These are phyloP conservation scores for Gadopsis marmoratus DNA, from an alignment of 2,797 vertebrate genomes.

Conservation along the genomic window DNA sequence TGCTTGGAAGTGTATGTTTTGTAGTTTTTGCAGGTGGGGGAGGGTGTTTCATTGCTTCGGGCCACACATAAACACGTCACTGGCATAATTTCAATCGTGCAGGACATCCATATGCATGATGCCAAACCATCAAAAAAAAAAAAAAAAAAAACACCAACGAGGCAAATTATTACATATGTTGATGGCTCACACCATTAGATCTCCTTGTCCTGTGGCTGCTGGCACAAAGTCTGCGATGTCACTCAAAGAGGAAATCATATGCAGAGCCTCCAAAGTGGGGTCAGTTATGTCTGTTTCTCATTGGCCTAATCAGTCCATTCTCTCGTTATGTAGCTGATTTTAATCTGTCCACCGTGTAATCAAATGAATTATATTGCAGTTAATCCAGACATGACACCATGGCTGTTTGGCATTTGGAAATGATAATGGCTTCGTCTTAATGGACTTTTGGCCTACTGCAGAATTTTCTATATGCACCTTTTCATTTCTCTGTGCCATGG, in stretches of 20 bases:
- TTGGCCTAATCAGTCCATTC: conserved; percentile 44
- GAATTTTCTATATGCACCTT: conserved; percentile 4
- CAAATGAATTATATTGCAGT: conserved; percentile 27
- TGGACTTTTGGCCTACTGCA: conserved; percentile 10
- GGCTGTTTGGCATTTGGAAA: conserved; percentile 15
- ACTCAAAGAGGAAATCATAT: conserved; percentile 65
- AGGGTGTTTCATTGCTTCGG: conserved; percentile 31
- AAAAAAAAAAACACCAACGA: conserved; percentile 37
- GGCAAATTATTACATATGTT: conserved; percentile 51
- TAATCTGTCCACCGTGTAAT: conserved; percentile 49
- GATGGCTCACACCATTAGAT: conserved; percentile 24
- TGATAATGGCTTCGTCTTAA: conserved; percentile 22
- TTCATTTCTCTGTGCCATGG: not conserved
- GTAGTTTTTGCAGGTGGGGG: not conserved
- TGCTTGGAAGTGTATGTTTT: conserved; percentile 24
- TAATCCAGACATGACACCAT: conserved; percentile 45
- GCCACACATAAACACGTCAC: conserved; percentile 64
- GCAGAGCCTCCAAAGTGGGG: conserved; percentile 49
- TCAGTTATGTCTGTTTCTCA: conserved; percentile 61
- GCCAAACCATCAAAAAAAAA: conserved; percentile 46
- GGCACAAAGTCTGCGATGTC: conserved; percentile 65
- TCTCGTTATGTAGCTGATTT: conserved; percentile 43
- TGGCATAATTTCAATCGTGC: conserved; percentile 56
- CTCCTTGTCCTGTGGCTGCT: conserved; percentile 44
- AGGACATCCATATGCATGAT: conserved; percentile 71